Evolutionary conservation across 1,140 invertebrate species (phyloP), one percentile per base, ranked within the genome.

Genomic region (Pristionchus pacificus): DNA sequence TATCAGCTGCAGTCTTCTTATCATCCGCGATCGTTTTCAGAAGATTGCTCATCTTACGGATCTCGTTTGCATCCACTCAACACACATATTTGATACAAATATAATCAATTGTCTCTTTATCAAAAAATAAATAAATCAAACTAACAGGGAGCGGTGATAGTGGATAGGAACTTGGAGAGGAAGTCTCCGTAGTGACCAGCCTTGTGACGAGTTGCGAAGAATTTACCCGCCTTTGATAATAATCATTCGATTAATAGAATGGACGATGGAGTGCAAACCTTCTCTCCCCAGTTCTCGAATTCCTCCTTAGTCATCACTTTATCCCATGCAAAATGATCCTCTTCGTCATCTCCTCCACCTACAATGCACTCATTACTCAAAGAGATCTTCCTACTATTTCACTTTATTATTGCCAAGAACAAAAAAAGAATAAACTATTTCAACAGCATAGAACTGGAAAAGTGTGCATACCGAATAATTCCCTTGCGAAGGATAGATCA

Each of bases 231-330:
- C 67, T 68, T n/a, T n/a, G n/a, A n/a, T n/a, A n/a, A n/a, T n/a
- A n/a, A n/a, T n/a, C n/a, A n/a, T n/a, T n/a, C n/a, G n/a, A n/a
- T n/a, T n/a, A n/a, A n/a, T 49, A 49, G 38, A 49, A 49, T 10
- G 38, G 19, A 19, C 19, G 38, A 10, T 49, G 6, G 38, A 19
- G 38, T 10, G 38, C 38, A 49, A 49, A 68, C 71, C 10, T 70
- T 72, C 15, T 61, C 65, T 68, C 71, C 71, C 65, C 65, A 73
- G 13, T 68, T 49, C 55, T 73, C 71, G 49, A 73, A 73, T 29
- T 73, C 71, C 1, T 61, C 71, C 49, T 73, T 73, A 1, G 71
- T 55, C 19, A 61, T 15, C 30, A 73, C 64, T 14, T 73, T 60
- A 24, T 63, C 65, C 30, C 32, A n/a, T 63, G 25, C 27, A 59